Percentiles rank a stretch among this genome's conserved stretches.
Evolutionary conservation across 2,113 vertebrate species (phyloP).

Genomic region (Apus apus): DNA sequence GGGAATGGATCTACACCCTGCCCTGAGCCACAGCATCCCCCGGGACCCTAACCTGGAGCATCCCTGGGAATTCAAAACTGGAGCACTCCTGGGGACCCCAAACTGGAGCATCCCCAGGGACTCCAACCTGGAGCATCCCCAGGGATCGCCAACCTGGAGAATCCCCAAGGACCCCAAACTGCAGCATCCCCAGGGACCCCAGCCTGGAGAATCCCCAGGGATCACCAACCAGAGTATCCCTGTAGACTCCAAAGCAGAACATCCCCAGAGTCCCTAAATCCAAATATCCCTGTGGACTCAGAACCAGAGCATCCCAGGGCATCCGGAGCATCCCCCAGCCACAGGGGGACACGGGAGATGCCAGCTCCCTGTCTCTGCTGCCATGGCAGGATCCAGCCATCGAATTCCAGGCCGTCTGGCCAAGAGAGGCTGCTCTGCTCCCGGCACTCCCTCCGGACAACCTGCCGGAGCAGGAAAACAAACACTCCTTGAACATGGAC

Average conservation of each 20-base stretch:
- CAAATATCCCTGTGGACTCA: background rate
- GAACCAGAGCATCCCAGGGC: background rate
- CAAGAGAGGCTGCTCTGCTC: background rate
- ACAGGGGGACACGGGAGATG: background rate
- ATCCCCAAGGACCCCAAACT: background rate
- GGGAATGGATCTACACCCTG: background rate
- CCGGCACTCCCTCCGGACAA: background rate
- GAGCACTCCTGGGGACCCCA: background rate
- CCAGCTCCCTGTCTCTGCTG: background rate
- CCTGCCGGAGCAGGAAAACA: background rate
- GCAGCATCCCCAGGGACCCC: background rate
- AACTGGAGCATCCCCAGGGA: background rate
- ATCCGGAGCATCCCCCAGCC: background rate
- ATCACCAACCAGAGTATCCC: background rate
- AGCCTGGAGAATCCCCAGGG: background rate
- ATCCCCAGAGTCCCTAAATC: background rate
- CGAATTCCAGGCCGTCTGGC: conserved; percentile 35
- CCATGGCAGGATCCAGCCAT: background rate
- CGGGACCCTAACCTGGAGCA: background rate
- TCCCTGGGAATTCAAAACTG: background rate
- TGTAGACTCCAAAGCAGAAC: too few species aligned
- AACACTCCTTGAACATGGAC: fast-evolving
- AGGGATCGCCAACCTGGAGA: background rate
- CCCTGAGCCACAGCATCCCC: background rate
- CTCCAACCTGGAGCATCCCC: background rate